phyloP scores from a whole-genome alignment of 2,797 vertebrate species.

The Emys orbicularis region DNA sequence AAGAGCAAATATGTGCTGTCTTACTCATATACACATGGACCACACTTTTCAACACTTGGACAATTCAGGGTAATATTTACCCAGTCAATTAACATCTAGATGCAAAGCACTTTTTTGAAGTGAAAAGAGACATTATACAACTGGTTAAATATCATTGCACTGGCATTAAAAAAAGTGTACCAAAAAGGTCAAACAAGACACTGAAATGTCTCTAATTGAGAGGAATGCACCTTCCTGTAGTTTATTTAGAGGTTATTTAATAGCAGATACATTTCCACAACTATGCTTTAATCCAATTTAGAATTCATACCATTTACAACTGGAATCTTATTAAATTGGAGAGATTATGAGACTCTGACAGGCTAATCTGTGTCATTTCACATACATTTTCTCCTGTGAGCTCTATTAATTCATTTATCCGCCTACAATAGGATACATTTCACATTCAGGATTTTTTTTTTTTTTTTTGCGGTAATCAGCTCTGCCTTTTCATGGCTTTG shows the following conservation, averaged over 20 bases:
- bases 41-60: background rate
- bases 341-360: background rate
- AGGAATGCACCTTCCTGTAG: background rate
- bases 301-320: background rate
- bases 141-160: background rate
- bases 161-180: background rate
- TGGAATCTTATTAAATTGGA: background rate
- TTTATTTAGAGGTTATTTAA: background rate
- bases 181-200: background rate
- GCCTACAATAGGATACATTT: background rate
- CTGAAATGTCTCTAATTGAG: background rate
- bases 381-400: background rate
- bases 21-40: fast-evolving
- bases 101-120: background rate
- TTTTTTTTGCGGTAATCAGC: background rate
- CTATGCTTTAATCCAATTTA: background rate
- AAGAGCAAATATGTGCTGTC: fast-evolving
- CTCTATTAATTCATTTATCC: background rate
- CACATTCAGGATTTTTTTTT: background rate
- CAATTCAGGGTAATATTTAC: background rate
- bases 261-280: background rate
- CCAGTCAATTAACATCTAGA: background rate
- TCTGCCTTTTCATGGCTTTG: background rate
- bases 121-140: background rate
- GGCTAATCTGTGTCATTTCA: background rate